A percentile compares a stretch with the other conserved stretches of the same genome.
Evolutionary conservation across 2,888 invertebrate species (phyloP).

Genomic region (Clitarchus hookeri): DNA sequence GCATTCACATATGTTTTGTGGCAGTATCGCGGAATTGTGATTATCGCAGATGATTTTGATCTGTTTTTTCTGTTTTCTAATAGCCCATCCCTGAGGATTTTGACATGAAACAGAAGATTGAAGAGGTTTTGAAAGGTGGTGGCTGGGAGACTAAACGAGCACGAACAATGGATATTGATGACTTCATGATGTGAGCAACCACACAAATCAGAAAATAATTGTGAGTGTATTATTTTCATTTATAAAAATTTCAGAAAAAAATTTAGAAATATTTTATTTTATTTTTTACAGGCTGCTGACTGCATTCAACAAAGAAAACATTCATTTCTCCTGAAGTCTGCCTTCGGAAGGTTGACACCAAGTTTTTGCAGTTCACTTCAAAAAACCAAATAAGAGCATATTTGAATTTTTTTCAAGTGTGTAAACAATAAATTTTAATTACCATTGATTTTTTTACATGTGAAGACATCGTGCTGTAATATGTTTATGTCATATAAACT

Average conservation of each 20-base stretch:
- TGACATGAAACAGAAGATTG: conserved; percentile 80
- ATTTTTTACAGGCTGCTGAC: conserved; percentile 67
- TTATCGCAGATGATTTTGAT: no score
- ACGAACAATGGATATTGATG: conserved; percentile 93
- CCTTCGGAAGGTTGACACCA: background rate
- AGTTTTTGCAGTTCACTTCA: background rate
- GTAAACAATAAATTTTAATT: no score
- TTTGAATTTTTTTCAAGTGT: no score
- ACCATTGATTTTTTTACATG: no score
- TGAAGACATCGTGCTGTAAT: no score
- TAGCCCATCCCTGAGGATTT: conserved; percentile 78
- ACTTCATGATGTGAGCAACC: conserved; percentile 75
- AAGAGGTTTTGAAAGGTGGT: conserved; percentile 69
- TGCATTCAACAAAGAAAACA: conserved; percentile 88
- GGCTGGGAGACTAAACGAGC: conserved; percentile 80
- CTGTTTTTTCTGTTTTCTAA: conserved; percentile 47
- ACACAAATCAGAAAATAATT: background rate
- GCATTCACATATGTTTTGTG: no score
- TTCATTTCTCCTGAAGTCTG: conserved; percentile 82
- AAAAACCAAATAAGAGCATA: no score
- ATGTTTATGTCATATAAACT: no score
- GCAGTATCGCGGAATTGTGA: no score
- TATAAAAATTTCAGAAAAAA: background rate
- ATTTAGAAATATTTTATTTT: conserved; percentile 39
- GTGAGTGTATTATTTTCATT: background rate